Conservation (phyloP, 2,797 vertebrate genomes). For the Glyptemys insculpta region DNA sequence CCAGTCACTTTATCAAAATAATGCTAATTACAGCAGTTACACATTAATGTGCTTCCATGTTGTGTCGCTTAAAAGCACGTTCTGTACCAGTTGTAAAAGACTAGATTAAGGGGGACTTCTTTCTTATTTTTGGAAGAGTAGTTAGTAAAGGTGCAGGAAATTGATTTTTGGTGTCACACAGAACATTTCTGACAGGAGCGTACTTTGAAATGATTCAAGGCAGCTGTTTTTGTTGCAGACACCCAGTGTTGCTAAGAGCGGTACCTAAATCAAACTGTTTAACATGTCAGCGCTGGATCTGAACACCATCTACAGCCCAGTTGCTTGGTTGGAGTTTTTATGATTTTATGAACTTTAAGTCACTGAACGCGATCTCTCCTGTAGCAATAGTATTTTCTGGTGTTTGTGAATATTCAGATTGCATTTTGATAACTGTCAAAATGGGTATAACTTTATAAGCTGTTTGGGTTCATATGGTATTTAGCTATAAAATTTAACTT, state of each 20-base stretch:
- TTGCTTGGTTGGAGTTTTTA: conserved; percentile 73
- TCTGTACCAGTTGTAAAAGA: conserved; percentile 67
- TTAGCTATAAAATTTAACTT: neutral
- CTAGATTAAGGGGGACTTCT: conserved; percentile 60
- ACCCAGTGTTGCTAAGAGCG: conserved; percentile 74
- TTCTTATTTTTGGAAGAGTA: conserved; percentile 69
- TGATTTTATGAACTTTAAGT: conserved; percentile 70
- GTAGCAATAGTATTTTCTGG: conserved; percentile 41
- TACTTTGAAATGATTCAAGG: conserved; percentile 83
- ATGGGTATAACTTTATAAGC: neutral
- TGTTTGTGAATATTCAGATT: neutral
- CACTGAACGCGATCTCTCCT: conserved; percentile 43
- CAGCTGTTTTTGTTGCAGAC: conserved; percentile 80
- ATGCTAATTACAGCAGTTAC: conserved; percentile 84
- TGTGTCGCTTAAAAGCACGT: conserved; percentile 65
- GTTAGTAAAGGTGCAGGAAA: conserved; percentile 78
- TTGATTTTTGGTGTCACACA: conserved; percentile 86
- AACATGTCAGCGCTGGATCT: conserved; percentile 78
- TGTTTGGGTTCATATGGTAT: conserved; percentile 30
- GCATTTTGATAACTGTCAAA: rapidly evolving
- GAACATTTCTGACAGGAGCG: conserved; percentile 83
- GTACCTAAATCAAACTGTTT: conserved; percentile 82
- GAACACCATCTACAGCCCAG: conserved; percentile 75
- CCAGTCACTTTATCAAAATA: conserved; percentile 65
- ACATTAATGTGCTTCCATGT: conserved; percentile 41